Base-by-base conservation (phyloP, 2,888 invertebrate genomes). In the Pterostichus madidus region DNA sequence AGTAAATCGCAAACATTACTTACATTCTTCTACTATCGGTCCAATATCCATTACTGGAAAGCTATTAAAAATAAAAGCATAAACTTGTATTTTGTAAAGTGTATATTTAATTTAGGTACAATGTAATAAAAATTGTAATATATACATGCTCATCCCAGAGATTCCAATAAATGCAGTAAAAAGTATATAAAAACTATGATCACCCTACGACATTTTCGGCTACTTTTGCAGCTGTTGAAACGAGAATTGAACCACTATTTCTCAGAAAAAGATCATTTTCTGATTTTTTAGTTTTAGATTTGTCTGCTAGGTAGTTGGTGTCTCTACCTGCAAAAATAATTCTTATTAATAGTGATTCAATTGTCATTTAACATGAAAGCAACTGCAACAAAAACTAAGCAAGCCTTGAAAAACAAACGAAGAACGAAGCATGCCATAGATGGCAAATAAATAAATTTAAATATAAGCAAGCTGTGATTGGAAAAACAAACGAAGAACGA, bases 251-350 rank as follows among this genome's bases (percentile, higher is more conserved):
- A 56, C 15, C 24, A 56, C 77, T 77, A 39, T 17, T 76, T 53
- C 35, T n/a, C n/a, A 17, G 52, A 52, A 52, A 52, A 8, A 13
- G n/a, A 0, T n/a, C n/a, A n/a, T n/a, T n/a, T n/a, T 52, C 13
- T 52, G 24, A 24, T 13, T 17, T 44, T 53, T 77, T 56, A 5
- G 13, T 35, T 10, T n/a, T n/a, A 64, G 39, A 39, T 17, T 71
- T 71, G 1, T 71, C 71, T 39, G 39, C 39, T 13, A 77, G 77
- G 77, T 77, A 53, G 35, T 49, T 35, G n/a, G 46, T 10, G 15
- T 77, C 15, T 13, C 77, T 71, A 77, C 59, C 77, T 77, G 77
- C 31, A 77, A 77, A 32, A 71, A 56, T 35, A 56, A 77, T 35
- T 13, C 56, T 32, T 56, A 68, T 31, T 68, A 68, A 39, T 53